Base-by-base conservation (phyloP, 2,113 vertebrate species). In the Psilopogon haemacephalus region DNA sequence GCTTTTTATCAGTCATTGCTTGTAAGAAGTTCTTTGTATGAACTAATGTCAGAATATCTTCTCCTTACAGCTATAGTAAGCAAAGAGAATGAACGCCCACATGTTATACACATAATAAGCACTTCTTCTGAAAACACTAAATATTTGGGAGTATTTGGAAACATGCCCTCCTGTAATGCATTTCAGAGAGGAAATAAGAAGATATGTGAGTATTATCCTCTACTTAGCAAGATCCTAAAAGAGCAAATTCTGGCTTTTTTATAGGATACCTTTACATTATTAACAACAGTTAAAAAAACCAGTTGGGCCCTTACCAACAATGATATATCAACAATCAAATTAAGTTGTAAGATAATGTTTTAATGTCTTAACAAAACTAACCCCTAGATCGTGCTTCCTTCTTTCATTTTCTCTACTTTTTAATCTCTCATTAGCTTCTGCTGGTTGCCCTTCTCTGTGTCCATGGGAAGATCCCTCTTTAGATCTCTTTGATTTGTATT, bases 311-410 rank as follows among this genome's bases (percentile, higher is more conserved):
- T 55, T 75, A 56, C 5, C 37, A 76, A 12, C 20, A 4, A 59
- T 19, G 4, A 46, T 12, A 12, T 11, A 68, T 19, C 9, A 71
- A 64, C 11, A 68, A 50, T 18, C 71, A 32, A 40, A 90, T 6
- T 17, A 67, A 42, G 30, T 54, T 15, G 59, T 12, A 67, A 60
- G 21, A 30, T 60, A 71, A 76, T 28, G 16, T 44, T 76, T 89
- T 37, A 11, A 59, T 52, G 15, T 27, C 9, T 38, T 54, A 40
- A 15, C 5, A 82, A 92, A 52, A 42, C 95, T 37, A 90, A 99
- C 99, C 98, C 96, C 88, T 28, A 72, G 19, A 52, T 92, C 86
- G 79, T 12, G 58, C 12, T 80, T 77, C 68, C 37, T 96, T 72
- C 35, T 93, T 89, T 90, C 94, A 8, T 58, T 88, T 62, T 95